Base-by-base conservation (phyloP, 2,797 vertebrate species). In the Chelon auratus region DNA sequence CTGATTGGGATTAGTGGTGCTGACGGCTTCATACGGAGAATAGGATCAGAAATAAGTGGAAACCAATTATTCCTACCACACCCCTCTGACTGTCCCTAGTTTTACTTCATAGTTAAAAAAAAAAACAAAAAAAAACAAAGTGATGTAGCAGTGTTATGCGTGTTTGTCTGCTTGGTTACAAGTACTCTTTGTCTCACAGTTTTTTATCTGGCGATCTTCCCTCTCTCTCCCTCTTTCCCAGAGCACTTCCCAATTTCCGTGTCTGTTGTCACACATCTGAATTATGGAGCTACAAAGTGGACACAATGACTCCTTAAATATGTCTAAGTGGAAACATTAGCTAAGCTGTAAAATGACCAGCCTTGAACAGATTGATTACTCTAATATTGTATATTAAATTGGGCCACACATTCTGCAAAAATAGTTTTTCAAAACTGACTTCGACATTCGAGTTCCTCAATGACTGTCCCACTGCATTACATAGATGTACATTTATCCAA, bases 221-320 rank as follows among this genome's bases (percentile, higher is more conserved):
- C 37, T 43, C 40, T 33, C 30, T 33, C 30, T 33, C 30, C 7
- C 30, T 33, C 7, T 33, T 33, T 33, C 30, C 30, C 30, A 33
- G 30, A 33, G 30, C 30, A 5, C 30, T 33, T 33, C 30, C 30
- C 30, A 33, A 33, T 33, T 33, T 33, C 30, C 4, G 7, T 33
- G 30, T 33, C 30, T 76, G 50, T 64, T 72, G 70, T 75, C 77
- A 73, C 58, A 80, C 68, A 73, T 70, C 51, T 75, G 64, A 22
- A 14, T 64, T 62, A 64, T 33, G 7, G 6, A 39, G 30, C 78
- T 72, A 61, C 55, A 71, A 60, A 58, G 62, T 59, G 56, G 77
- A 66, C 62, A 58, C 65, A 64, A 82, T 75, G 62, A 52, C 63
- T 72, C 52, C 65, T 60, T 22, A 5, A 17, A 66, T 50, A 64